Conservation (phyloP, 1,140 invertebrate genomes). For the Pararge aegeria region DNA sequence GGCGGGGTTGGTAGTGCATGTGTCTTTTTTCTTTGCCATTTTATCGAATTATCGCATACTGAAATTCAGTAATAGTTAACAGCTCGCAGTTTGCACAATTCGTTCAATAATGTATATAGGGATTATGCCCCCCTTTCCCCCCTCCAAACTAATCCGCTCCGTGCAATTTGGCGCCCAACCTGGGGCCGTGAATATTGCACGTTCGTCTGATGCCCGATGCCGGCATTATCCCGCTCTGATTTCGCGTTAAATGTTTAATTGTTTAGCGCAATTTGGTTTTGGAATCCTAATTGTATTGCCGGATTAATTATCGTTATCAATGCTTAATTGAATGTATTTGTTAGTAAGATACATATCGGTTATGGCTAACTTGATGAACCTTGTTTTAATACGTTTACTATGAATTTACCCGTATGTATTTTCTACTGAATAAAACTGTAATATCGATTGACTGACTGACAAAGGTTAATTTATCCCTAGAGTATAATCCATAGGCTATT, state of each 20-base stretch:
- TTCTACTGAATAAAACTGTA: too few species aligned
- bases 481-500: too few species aligned
- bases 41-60: background rate
- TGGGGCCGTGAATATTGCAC: slow-evolving; percentile 43
- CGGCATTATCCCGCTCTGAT: slow-evolving; percentile 8
- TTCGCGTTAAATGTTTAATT: slow-evolving; percentile 12
- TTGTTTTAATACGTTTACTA: too few species aligned
- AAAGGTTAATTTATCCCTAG: too few species aligned
- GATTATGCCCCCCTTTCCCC: slow-evolving; percentile 19
- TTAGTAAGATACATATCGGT: too few species aligned
- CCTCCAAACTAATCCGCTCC: slow-evolving; percentile 35
- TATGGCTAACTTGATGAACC: too few species aligned
- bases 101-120: slow-evolving; percentile 36
- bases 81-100: slow-evolving; percentile 1
- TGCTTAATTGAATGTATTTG: background rate
- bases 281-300: slow-evolving; percentile 4
- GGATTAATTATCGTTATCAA: slow-evolving; percentile 8
- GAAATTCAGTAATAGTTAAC: slow-evolving; percentile 13
- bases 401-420: too few species aligned
- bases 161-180: slow-evolving; percentile 42
- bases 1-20: too few species aligned
- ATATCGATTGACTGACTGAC: too few species aligned
- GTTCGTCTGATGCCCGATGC: slow-evolving; percentile 22
- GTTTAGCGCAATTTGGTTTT: slow-evolving; percentile 12
- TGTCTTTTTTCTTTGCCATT: too few species aligned